These are phyloP conservation scores for Porphyrio hochstetteri DNA, from an alignment of 2,113 vertebrate genomes.

Conservation along the genomic window DNA sequence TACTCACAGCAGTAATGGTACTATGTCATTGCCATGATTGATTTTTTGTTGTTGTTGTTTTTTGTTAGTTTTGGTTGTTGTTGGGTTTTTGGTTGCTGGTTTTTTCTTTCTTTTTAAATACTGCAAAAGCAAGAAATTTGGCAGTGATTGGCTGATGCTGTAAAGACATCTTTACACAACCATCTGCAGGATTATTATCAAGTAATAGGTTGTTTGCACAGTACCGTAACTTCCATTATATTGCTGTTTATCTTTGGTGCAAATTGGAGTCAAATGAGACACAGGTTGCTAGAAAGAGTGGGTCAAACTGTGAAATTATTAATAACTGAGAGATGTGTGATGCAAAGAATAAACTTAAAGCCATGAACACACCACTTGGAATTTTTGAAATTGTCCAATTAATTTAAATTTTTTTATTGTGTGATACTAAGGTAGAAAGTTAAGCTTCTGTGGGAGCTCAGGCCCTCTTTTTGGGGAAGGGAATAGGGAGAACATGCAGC, in stretches of 20 bases:
- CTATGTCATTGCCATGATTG: not conserved
- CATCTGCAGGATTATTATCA: not conserved
- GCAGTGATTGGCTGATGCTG: not conserved
- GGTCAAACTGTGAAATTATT: not conserved
- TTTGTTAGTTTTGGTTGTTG: too few species aligned
- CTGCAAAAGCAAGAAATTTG: not conserved
- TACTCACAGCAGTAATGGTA: not conserved
- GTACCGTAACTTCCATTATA: not conserved
- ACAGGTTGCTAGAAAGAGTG: not conserved
- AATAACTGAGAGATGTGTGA: not conserved
- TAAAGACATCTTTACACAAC: not conserved
- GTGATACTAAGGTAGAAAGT: not conserved
- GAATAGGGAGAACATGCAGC: not conserved
- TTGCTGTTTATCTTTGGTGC: not conserved
- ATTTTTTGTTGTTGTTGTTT: not conserved
- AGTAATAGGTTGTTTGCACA: not conserved
- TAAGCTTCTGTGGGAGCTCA: not conserved
- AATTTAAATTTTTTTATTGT: not conserved
- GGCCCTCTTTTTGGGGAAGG: not conserved
- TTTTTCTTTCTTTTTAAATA: not conserved
- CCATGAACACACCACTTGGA: not conserved
- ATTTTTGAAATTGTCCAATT: not conserved
- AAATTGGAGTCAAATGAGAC: not conserved
- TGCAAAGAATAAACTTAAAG: not conserved
- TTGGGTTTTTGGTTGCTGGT: too few species aligned